Evolutionary conservation across 2,888 invertebrate species (phyloP).

Genomic region (Boloria euphrosyne): DNA sequence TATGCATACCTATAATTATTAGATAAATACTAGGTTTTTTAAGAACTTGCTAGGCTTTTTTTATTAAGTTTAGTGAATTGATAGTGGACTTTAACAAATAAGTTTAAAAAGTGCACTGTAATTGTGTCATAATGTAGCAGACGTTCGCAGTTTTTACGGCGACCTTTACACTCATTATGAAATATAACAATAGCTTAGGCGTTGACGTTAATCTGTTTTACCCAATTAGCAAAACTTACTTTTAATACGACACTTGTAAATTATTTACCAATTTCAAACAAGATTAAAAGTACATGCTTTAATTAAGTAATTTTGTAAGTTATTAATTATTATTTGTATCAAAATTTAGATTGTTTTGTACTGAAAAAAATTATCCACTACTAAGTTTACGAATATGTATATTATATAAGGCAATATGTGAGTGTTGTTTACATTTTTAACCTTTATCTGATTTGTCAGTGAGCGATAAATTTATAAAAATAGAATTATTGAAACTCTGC

Average conservation of each 20-base stretch:
- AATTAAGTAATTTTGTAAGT: background rate
- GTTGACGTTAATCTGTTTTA: constrained; percentile 17
- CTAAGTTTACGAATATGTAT: background rate
- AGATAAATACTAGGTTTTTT: no score
- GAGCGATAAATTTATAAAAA: background rate
- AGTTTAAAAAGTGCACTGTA: constrained; percentile 11
- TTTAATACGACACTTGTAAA: constrained; percentile 2
- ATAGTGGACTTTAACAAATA: background rate
- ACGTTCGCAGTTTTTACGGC: constrained; percentile 2
- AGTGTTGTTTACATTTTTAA: background rate
- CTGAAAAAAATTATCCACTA: no score
- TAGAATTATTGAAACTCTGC: background rate
- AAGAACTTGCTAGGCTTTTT: no score
- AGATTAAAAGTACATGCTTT: background rate
- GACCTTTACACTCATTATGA: constrained; percentile 14
- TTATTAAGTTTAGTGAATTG: no score
- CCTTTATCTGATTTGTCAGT: constrained; percentile 2
- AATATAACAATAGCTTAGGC: constrained; percentile 8
- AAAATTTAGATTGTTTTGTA: no score
- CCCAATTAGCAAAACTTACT: constrained; percentile 13
- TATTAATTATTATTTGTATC: no score
- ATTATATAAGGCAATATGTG: background rate
- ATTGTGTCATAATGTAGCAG: background rate
- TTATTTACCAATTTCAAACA: background rate
- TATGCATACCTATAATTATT: background rate